Base-by-base conservation (phyloP, 2,888 invertebrate species). In the Harpalus rubripes region DNA sequence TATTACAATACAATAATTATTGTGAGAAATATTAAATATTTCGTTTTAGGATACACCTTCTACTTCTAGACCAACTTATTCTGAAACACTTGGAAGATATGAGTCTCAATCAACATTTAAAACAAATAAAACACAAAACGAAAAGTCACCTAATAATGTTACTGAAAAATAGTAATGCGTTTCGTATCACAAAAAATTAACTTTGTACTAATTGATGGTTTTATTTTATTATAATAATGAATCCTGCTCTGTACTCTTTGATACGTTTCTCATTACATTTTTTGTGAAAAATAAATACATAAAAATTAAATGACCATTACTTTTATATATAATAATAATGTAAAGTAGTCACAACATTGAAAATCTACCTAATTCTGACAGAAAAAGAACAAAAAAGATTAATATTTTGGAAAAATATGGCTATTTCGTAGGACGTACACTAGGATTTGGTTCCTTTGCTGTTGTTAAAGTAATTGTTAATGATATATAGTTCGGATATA, bases 401-500 rank as follows among this genome's bases (percentile, higher is more conserved):
- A 95, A 95, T n/a, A 95, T 96, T 72, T 92, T 96, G 52, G 95
- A 96, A 91, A 93, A 94, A 32, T 96, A 96, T 90, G 96, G 96
- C 86, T 96, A 96, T 88, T 92, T 92, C 81, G 91, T 96, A 83
- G 96, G 96, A 16, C 94, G 95, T 89, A 95, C 95, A 5, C 95
- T 96, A 87, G 96, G 96, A 6, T 94, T 94, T 15, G 96, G 96
- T 18, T 96, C 96, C 58, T 96, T 96, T 91, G 96, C 96, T 63
- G 96, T 95, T 79, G 96, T 96, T 8, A 95, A 96, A 93, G 95
- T 95, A 92, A 85, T 87, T 26, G 26, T 85, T 39, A 81, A 15
- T 41, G 56, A 58, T 12, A 61, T 39, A 59, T 41, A 26, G 41
- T 74, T 86, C 22, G 68, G 44, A 16, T 74, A 16, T 65, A 52